Evolutionary conservation across 2,888 invertebrate species (phyloP), one percentile per base, ranked within the genome.

Genomic region (Boloria selene): DNA sequence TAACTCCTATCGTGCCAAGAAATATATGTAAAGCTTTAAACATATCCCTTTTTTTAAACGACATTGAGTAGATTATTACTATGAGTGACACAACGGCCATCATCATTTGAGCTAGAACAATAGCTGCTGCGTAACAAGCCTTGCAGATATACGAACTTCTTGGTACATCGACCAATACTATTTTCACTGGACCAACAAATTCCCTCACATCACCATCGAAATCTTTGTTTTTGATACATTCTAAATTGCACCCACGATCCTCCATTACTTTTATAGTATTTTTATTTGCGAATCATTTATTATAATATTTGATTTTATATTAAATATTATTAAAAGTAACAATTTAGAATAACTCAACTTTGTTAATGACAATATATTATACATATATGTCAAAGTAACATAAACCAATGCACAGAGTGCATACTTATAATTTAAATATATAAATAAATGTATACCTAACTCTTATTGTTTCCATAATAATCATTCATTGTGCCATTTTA

Each of bases 141-240:
- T 63, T 65, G 5, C 31, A 7, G 13, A 14, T 14, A 44, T 72
- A 69, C 4, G 54, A 52, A 7, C 7, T 18, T 18, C 69, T 65
- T 0, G 80, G 73, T 2, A 80, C 76, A 16, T 87, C 83, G 2
- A 88, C 77, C n/a, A 87, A 70, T 50, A 86, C 70, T 58, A 88
- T 84, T 72, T 82, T 87, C 16, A 88, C 86, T 0, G 85, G 86
- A 4, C 88, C 87, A 4, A 83, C 75, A 52, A 84, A 87, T 67
- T 86, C 85, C 16, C 73, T 54, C 5, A 69, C 68, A 22, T 73
- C 68, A 17, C 65, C 68, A 0, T 65, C 74, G 18, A 68, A 61
- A 1, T 73, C 22, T 22, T 22, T 70, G 10, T 73, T 65, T 49
- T 73, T 67, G 0, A 76, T 64, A 59, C 86, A 86, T 73, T 85